Conservation (phyloP, 2,113 vertebrate species). For the Caloenas nicobarica region DNA sequence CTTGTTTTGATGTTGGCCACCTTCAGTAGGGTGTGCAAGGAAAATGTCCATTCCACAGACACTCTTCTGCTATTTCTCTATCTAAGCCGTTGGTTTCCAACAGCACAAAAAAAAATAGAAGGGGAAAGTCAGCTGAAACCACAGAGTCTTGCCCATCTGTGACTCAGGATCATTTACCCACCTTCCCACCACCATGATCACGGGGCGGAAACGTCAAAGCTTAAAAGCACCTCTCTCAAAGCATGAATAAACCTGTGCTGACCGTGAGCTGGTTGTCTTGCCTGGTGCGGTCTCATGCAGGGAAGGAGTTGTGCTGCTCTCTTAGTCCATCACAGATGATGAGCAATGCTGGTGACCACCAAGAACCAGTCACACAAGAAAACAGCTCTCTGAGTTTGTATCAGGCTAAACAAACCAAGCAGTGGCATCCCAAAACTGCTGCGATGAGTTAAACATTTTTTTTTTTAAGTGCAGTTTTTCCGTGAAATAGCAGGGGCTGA, state of each 20-base stretch:
- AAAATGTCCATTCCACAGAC: background rate
- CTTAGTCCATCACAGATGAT: background rate
- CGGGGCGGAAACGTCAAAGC: background rate
- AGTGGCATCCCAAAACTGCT: background rate
- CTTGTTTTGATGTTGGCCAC: background rate
- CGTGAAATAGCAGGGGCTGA: background rate
- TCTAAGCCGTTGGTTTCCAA: background rate
- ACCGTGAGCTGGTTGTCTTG: background rate
- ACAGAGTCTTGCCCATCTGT: background rate
- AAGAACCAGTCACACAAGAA: background rate
- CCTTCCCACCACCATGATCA: background rate
- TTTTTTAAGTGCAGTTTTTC: background rate
- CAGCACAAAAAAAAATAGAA: background rate
- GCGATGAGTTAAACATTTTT: background rate
- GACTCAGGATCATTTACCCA: slow-evolving; percentile 27
- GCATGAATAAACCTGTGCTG: slow-evolving; percentile 17
- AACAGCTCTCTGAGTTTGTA: background rate
- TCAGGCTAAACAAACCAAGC: background rate
- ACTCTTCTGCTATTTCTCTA: background rate
- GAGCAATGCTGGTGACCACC: background rate
- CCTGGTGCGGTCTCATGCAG: background rate
- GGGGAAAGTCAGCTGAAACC: slow-evolving; percentile 18
- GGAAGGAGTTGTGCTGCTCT: background rate
- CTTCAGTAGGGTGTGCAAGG: background rate
- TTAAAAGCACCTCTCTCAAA: background rate